phyloP scores from a whole-genome alignment of 1,140 invertebrate species.

The Drosophila asahinai region DNA sequence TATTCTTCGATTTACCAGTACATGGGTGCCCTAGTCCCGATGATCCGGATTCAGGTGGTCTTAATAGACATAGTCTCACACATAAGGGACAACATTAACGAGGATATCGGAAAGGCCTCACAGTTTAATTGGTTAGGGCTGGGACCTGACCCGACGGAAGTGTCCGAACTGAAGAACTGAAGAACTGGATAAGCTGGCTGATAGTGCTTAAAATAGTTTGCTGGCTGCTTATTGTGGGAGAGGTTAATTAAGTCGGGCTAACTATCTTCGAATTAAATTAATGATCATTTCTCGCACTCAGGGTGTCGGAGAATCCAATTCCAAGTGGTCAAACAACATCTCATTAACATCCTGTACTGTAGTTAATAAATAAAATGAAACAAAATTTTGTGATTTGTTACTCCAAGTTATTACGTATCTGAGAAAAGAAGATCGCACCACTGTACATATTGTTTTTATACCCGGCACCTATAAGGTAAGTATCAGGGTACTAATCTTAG shows the following conservation, averaged over 20 bases:
- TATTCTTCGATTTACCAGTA: not conserved
- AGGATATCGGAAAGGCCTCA: not conserved
- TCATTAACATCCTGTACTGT: no score
- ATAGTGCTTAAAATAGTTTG: not conserved
- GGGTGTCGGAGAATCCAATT: not conserved
- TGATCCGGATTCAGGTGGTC: not conserved
- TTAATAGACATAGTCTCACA: not conserved
- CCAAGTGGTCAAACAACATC: no score
- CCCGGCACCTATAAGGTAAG: no score
- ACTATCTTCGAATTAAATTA: not conserved
- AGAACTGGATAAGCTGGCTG: not conserved
- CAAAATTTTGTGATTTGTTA: not conserved
- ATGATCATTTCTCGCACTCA: not conserved
- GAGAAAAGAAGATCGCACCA: no score
- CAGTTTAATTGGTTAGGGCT: not conserved
- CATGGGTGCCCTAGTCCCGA: not conserved
- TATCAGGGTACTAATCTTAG: no score
- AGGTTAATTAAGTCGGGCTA: not conserved
- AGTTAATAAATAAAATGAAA: not conserved
- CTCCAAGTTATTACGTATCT: not conserved
- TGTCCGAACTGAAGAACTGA: not conserved
- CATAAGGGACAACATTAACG: not conserved
- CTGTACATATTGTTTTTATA: no score
- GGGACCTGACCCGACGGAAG: accelerated
- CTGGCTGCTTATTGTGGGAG: not conserved